Evolutionary conservation across 2,113 vertebrate species (phyloP), one percentile per base, ranked within the genome.

Genomic region (Bombycilla garrulus): DNA sequence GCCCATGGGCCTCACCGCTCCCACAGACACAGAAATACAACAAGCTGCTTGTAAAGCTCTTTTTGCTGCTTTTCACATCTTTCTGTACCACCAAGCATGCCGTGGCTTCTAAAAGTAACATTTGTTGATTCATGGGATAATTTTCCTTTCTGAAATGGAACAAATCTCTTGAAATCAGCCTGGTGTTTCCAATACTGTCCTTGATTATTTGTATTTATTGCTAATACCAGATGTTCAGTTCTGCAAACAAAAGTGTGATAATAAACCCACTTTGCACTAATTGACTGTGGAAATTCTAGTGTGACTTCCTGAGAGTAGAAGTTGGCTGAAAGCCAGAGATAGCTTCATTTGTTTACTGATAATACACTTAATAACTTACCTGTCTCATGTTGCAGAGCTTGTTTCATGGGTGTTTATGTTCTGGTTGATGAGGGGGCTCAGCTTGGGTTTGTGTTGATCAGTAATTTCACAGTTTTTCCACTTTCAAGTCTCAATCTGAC

Each of bases 201-300:
- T 76, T 35, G 70, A 89, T 87, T 91, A 53, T 90, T 81, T 94
- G 40, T 81, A 54, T 93, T 88, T 93, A 44, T 65, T 71, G 73
- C 45, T 91, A 70, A 60, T 92, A 76, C 51, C 76, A 87, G 84
- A 70, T 89, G 84, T 74, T 89, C 84, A 84, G 21, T 67, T 87
- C 65, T 64, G 61, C 87, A 93, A 74, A 85, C 73, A 76, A 56
- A 79, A 90, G 48, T n/a, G 0, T 33, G 54, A 35, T 62, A 62
- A 70, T 50, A 61, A 86, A 53, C 1, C 2, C 10, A 6, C 71
- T 80, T 45, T 86, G 76, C 80, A n/a, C 67, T 36, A 20, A 47
- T 16, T 66, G 56, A 25, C 56, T 83, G 35, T 47, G 45, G 47
- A 62, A 73, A 80, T 83, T n/a, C 33, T 45, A 18, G 66, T 38